Evolutionary conservation across 2,888 invertebrate species (phyloP).

Genomic region (Byasa hedistus): DNA sequence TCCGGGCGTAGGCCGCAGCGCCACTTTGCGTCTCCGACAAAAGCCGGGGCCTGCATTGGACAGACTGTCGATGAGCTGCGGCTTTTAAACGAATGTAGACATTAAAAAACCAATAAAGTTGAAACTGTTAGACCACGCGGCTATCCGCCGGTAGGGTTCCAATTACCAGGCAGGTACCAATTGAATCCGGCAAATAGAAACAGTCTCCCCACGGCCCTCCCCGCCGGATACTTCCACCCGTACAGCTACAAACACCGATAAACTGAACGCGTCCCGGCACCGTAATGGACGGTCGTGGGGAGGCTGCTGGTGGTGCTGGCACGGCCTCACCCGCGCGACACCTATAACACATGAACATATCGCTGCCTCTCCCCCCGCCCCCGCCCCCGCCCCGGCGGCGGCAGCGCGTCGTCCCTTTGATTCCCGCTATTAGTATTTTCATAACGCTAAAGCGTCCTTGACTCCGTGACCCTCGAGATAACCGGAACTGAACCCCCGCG

Average conservation of each 20-base stretch:
- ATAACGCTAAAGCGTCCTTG: neutral
- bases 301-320: too few relatives aligned
- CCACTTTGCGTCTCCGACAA: conserved; percentile 20
- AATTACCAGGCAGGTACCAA: conserved; percentile 49
- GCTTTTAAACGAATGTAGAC: neutral
- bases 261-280: too few relatives aligned
- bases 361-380: neutral
- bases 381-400: neutral
- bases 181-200: conserved; percentile 38
- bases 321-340: too few relatives aligned
- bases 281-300: too few relatives aligned
- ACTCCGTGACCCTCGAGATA: conserved; percentile 20
- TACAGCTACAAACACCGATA: too few relatives aligned
- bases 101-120: conserved; percentile 36
- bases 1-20: conserved; percentile 34
- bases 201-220: neutral
- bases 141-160: conserved; percentile 43
- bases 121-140: conserved; percentile 39
- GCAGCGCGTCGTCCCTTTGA: conserved; percentile 11
- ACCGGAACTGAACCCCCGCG: conserved; percentile 30
- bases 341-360: too few relatives aligned
- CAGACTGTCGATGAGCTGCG: neutral
- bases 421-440: conserved; percentile 23
- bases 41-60: too few relatives aligned
- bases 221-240: neutral